Base-by-base conservation (phyloP, 1,140 invertebrate species). In the Drosophila truncata region DNA sequence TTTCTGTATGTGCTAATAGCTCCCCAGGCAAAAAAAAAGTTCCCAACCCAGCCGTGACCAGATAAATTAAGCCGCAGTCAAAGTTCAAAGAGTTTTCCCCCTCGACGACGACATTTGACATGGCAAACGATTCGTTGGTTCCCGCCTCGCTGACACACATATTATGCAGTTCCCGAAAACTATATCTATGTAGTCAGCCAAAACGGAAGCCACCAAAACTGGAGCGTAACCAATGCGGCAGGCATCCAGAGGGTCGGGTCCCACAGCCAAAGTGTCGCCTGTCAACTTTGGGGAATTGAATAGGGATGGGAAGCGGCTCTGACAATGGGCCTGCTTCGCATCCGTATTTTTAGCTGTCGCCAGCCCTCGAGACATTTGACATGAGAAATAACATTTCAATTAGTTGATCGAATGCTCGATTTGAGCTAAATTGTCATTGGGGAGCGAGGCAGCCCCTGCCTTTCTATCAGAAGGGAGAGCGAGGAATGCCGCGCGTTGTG, bases 291-390 rank as follows among this genome's bases (percentile, higher is more conserved):
- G 60, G 47, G 52, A 44, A 49, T 41, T 25, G 23, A 71, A 69
- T 27, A 64, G 41, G n/a, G 41, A 20, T 49, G 58, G 42, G 58
- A 49, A 25, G 11, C 35, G 62, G 64, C 37, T 20, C 23, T 20
- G 18, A 35, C 29, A 71, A 46, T 69, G 64, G 39, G 31, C 69
- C 78, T 72, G 78, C 46, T 41, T 41, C 35, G 29, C 31, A 60
- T 67, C 49, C 60, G 67, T 86, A 87, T 88, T 80, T 87, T 88
- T 81, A 81, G 85, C 78, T 86, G 74, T 82, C 82, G 80, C 47
- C 71, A 75, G 79, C 69, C 42, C 77, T 61, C 50, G 20, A 84
- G 80, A 75, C 78, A 69, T 88, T 88, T 88, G 84, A 88, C 84
- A 84, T 84, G 58, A 47, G 46, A 37, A 70, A 65, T 82, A 71